Percentiles rank a stretch among this genome's conserved stretches.
These are phyloP conservation scores for Todiramphus chloris DNA, from an alignment of 2,113 vertebrate species.

Conservation along the genomic window DNA sequence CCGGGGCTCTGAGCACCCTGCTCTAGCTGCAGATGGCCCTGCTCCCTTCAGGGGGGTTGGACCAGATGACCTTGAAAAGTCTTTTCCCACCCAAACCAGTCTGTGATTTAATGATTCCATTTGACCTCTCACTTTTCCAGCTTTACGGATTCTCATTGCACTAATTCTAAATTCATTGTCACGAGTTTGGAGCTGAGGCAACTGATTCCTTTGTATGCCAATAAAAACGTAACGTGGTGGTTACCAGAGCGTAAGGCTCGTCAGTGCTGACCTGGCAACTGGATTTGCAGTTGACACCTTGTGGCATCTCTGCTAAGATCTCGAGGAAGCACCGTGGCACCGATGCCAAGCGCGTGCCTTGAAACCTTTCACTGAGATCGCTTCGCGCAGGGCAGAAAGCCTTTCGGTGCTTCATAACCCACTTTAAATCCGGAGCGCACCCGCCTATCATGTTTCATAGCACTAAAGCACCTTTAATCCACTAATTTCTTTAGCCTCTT, in stretches of 20 bases:
- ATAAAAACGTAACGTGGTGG: fast-evolving
- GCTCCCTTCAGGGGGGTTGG: too few relatives aligned
- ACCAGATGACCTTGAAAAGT: background rate
- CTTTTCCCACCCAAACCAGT: background rate
- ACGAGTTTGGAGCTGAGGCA: background rate
- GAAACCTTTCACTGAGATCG: fast-evolving
- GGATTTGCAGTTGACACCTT: background rate
- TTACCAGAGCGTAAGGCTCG: background rate
- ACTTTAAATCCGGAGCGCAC: background rate
- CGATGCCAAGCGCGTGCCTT: fast-evolving
- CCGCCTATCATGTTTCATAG: background rate
- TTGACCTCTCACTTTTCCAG: background rate
- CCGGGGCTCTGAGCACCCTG: too few relatives aligned
- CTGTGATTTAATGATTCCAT: background rate
- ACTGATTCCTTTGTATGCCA: background rate
- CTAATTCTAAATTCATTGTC: background rate
- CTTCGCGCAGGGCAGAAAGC: background rate
- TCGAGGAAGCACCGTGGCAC: fast-evolving
- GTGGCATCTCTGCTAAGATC: background rate
- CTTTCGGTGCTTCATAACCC: background rate
- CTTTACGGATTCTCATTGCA: background rate
- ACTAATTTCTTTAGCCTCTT: background rate
- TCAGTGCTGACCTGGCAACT: background rate
- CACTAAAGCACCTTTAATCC: background rate
- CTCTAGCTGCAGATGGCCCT: too few relatives aligned